Evolutionary conservation across 2,888 invertebrate species (phyloP).

Genomic region (Drosophila meridiana): DNA sequence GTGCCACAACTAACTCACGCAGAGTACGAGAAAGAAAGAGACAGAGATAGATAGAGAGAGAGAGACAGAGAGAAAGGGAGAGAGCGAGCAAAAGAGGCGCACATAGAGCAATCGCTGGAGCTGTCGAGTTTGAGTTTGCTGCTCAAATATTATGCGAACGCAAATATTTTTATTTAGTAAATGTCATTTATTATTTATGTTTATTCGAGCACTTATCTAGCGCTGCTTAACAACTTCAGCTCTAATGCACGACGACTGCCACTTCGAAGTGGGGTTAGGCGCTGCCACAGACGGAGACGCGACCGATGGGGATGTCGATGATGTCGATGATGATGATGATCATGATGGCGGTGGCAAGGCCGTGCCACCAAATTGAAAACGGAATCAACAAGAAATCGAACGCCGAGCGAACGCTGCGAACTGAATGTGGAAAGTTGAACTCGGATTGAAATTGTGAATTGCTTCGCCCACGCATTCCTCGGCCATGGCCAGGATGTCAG

Average conservation of each 20-base stretch:
- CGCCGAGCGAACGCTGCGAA: constrained; percentile 20
- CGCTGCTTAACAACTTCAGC: constrained; percentile 82
- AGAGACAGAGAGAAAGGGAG: not conserved
- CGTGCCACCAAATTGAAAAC: constrained; percentile 72
- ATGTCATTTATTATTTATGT: constrained; percentile 84
- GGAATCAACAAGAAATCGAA: constrained; percentile 80
- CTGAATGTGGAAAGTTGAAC: constrained; percentile 25
- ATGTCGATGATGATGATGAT: constrained; percentile 16
- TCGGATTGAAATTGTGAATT: constrained; percentile 16
- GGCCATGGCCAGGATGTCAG: constrained; percentile 51
- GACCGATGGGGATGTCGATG: constrained; percentile 9
- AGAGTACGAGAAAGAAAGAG: constrained; percentile 8
- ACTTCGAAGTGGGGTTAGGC: constrained; percentile 30
- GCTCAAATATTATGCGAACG: constrained; percentile 84
- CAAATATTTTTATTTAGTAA: constrained; percentile 84
- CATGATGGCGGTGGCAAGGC: constrained; percentile 54
- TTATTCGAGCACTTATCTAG: constrained; percentile 84
- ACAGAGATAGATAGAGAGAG: constrained; percentile 1
- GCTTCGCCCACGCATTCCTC: constrained; percentile 50
- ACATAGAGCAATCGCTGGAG: constrained; percentile 69
- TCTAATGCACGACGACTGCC: constrained; percentile 66
- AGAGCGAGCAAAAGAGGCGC: constrained; percentile 62
- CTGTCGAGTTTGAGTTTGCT: constrained; percentile 80
- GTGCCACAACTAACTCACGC: constrained; percentile 53
- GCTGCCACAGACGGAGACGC: constrained; percentile 4